Evolutionary conservation across 2,888 invertebrate genomes (phyloP).

Genomic region (Rhagonycha fulva): DNA sequence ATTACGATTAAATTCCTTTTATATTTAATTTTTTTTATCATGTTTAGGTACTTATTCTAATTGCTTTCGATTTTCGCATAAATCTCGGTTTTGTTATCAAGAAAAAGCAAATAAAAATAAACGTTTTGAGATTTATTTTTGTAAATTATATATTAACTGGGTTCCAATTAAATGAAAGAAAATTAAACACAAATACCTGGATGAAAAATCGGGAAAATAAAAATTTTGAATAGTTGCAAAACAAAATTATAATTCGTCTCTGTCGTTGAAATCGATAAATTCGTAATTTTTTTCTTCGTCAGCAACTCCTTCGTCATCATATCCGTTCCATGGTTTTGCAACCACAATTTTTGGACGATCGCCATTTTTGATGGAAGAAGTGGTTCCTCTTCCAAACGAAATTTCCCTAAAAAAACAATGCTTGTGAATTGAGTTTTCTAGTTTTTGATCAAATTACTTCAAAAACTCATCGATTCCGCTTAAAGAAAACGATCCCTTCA

Average conservation of each 20-base stretch:
- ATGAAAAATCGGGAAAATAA: neutral
- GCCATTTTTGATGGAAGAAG: neutral
- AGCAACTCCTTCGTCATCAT: neutral
- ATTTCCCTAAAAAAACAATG: conserved; percentile 39
- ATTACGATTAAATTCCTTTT: conserved; percentile 30
- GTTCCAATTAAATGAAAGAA: neutral
- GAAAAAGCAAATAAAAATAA: neutral
- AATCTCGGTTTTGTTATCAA: neutral
- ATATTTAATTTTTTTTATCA: conserved; percentile 13
- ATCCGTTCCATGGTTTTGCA: conserved; percentile 8
- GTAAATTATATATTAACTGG: neutral
- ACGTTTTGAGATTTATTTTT: neutral
- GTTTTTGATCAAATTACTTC: conserved; percentile 30
- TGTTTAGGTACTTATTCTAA: conserved; percentile 16
- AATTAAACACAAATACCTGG: no score
- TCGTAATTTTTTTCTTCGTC: neutral
- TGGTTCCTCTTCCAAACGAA: neutral
- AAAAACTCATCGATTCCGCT: conserved; percentile 92
- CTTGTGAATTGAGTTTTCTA: neutral
- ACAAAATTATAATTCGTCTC: neutral
- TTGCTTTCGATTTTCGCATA: conserved; percentile 6
- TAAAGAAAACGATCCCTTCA: conserved; percentile 87
- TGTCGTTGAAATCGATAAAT: neutral
- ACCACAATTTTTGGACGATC: neutral
- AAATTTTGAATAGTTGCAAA: neutral